Base-by-base conservation (phyloP, 2,113 vertebrate genomes). In the Dendrocopos noguchii region DNA sequence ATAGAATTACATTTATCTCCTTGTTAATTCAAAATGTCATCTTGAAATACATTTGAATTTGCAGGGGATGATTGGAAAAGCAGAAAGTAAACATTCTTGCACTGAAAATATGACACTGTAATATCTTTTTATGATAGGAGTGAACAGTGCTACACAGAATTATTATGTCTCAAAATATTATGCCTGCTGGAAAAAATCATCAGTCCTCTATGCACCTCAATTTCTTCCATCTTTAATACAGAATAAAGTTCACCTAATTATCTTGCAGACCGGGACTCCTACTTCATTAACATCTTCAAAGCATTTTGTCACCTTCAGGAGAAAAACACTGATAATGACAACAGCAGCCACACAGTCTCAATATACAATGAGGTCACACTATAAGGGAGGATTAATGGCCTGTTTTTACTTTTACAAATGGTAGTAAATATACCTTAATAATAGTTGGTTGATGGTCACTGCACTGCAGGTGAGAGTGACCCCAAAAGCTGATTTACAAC, bases 281-380 rank as follows among this genome's bases (percentile, higher is more conserved):
- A 64, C 42, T 95, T 91, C 87, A 90, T 94, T 94, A 88, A 34
- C 63, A 53, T 87, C 66, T 90, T 84, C n/a, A 73, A 86, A 61
- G 66, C 27, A 52, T 81, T 94, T 93, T 94, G 70, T 80, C 77
- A 81, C 66, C 59, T 93, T 86, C 86, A 84, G 83, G 56, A 88
- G 33, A 57, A 81, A 85, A 73, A 34, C 64, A 56, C 34, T 36
- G 59, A 46, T 70, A 73, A 25, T 57, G 50, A 44, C 53, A 81
- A 57, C 31, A 90, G 68, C 60, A 93, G 65, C 74, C 81, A 61
- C 36, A 91, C 15, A 64, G 72, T 15, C 31, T 66, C 74, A 67
- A 16, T 50, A 34, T 27, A 86, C 65, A 93, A 68, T 7, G 63
- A 92, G 72, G 72, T 93, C 76, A 85, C 34, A 15, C 15, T 91